These are phyloP conservation scores for Aramus guarauna DNA, from an alignment of 2,113 vertebrate genomes.

Conservation along the genomic window DNA sequence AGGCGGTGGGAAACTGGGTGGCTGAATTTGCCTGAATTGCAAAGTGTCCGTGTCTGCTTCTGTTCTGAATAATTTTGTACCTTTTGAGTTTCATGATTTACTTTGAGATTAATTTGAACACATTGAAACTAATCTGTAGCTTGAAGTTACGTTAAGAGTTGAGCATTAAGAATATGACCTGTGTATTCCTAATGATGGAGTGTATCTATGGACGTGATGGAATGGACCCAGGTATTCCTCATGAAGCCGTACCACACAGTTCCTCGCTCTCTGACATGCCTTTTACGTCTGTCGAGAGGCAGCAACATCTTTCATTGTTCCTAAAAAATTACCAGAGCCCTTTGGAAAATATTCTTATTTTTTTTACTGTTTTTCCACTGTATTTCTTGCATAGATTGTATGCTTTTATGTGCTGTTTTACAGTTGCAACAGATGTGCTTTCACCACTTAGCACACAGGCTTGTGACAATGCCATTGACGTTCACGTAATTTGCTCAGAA, in stretches of 20 bases:
- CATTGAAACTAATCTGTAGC: not conserved
- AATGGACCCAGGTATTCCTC: not conserved
- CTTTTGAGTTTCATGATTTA: not conserved
- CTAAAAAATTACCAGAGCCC: not conserved
- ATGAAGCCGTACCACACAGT: not conserved
- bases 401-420: not conserved
- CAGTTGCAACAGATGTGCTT: not conserved
- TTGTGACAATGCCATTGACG: not conserved
- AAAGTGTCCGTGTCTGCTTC: not conserved
- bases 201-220: not conserved
- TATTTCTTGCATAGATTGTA: no score
- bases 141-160: not conserved
- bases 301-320: not conserved
- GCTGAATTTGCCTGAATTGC: not conserved
- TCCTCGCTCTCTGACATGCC: not conserved
- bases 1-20: not conserved
- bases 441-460: not conserved
- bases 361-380: not conserved
- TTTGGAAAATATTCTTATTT: not conserved
- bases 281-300: not conserved
- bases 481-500: not conserved
- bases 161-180: not conserved
- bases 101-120: not conserved
- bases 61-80: not conserved
- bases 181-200: not conserved